phyloP scores from a whole-genome alignment of 2,797 vertebrate species.

The Eospalax fontanierii region DNA sequence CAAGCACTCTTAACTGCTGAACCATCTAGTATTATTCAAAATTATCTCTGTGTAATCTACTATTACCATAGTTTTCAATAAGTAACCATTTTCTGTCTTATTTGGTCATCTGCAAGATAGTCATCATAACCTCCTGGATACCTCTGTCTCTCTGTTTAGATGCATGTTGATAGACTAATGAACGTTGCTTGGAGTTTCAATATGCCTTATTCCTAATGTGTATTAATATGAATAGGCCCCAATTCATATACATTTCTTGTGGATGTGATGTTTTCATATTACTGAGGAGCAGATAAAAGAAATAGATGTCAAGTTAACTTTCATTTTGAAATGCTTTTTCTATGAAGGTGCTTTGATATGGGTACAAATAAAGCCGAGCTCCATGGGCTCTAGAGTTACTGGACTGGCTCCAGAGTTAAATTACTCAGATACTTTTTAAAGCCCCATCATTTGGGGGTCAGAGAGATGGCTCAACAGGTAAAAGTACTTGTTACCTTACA shows the following conservation, averaged over 20 bases:
- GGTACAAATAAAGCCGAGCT: constrained; percentile 22
- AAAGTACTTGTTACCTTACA: neutral
- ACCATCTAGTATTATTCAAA: neutral
- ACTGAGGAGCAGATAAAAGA: no score
- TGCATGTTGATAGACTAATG: neutral
- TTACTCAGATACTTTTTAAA: neutral
- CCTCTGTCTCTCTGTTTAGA: neutral
- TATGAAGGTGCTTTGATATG: neutral
- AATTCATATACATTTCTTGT: neutral
- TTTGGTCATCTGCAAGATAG: neutral
- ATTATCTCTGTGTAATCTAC: neutral
- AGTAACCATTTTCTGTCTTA: constrained; percentile 33
- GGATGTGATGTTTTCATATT: neutral
- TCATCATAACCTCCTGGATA: neutral
- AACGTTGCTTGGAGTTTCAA: neutral
- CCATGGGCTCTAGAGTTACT: neutral
- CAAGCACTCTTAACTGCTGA: neutral
- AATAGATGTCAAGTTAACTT: constrained; percentile 62
- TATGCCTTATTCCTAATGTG: neutral
- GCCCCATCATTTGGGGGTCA: neutral
- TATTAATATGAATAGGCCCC: neutral
- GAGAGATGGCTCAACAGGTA: neutral
- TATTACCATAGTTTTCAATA: neutral
- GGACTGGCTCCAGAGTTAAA: neutral
- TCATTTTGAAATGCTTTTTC: constrained; percentile 11